phyloP scores from a whole-genome alignment of 2,888 invertebrate genomes.

The Ischnura elegans region DNA sequence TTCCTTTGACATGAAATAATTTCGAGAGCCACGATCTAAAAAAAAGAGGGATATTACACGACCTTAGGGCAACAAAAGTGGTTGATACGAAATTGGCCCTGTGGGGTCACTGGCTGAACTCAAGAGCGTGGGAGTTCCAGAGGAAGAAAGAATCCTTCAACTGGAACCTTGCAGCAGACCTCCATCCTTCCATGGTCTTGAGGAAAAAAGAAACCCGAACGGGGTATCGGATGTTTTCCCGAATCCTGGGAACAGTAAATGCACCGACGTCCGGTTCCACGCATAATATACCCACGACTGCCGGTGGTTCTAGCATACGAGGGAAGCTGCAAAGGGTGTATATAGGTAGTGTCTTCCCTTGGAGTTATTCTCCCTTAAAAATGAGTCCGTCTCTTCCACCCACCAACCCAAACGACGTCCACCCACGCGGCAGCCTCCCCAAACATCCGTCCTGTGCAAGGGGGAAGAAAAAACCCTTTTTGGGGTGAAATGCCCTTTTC shows the following conservation, averaged over 20 bases:
- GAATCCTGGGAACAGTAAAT: background rate
- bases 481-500: background rate
- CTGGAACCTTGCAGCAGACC: background rate
- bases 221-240: conserved; percentile 26
- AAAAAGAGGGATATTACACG: too few species aligned
- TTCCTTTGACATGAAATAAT: too few species aligned
- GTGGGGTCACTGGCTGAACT: too few species aligned
- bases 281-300: too few species aligned
- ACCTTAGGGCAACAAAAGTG: too few species aligned
- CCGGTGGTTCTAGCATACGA: too few species aligned
- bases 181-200: background rate
- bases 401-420: background rate
- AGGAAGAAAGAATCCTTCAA: background rate
- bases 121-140: background rate
- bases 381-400: background rate
- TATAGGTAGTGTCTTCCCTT: background rate
- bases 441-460: background rate
- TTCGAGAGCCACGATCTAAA: too few species aligned
- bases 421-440: background rate
- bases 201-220: background rate
- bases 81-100: too few species aligned
- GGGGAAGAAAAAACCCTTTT: background rate
- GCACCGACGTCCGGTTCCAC: background rate
- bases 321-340: too few species aligned
- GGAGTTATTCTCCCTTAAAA: background rate